These are phyloP conservation scores for Papilio aristodemus DNA, from an alignment of 1,140 invertebrate genomes.

Conservation along the genomic window DNA sequence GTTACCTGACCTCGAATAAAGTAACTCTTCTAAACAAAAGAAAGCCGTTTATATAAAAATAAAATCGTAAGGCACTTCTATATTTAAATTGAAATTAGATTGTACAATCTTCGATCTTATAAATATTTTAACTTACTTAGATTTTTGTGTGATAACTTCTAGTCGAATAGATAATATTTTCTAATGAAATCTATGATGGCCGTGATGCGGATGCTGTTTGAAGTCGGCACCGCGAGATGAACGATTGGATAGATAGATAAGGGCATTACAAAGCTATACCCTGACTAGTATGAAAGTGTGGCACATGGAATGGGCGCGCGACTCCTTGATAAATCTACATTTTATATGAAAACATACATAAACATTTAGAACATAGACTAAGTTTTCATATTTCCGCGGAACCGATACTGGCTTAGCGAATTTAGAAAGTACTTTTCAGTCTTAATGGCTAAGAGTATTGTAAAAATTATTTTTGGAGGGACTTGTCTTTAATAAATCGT, in stretches of 20 bases:
- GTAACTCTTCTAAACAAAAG: constrained; percentile 49
- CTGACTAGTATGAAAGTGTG: constrained; percentile 65
- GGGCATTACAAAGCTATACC: constrained; percentile 57
- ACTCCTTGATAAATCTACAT: constrained; percentile 49
- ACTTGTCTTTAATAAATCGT: constrained; percentile 70
- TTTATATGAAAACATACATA: constrained; percentile 43
- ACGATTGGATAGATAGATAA: constrained; percentile 45
- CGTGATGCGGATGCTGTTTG: constrained; percentile 27
- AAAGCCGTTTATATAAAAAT: constrained; percentile 66
- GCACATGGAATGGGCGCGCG: constrained; percentile 65
- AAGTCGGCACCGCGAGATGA: constrained; percentile 32
- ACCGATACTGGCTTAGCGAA: constrained; percentile 41
- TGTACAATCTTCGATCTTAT: constrained; percentile 56
- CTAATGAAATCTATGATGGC: constrained; percentile 40
- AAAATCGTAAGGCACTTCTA: constrained; percentile 80
- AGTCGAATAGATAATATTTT: constrained; percentile 44
- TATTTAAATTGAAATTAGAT: constrained; percentile 71
- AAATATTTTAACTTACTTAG: constrained; percentile 42
- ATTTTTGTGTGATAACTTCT: constrained; percentile 40
- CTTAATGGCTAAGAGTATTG: constrained; percentile 75
- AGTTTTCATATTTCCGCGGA: constrained; percentile 39
- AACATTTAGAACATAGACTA: constrained; percentile 36
- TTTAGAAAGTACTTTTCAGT: constrained; percentile 66
- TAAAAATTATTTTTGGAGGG: constrained; percentile 73
- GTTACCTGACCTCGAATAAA: constrained; percentile 46